Percentiles rank a stretch among this genome's conserved stretches.
Conservation (phyloP, 2,113 vertebrate species). For the Dunckerocampus dactyliophorus region DNA sequence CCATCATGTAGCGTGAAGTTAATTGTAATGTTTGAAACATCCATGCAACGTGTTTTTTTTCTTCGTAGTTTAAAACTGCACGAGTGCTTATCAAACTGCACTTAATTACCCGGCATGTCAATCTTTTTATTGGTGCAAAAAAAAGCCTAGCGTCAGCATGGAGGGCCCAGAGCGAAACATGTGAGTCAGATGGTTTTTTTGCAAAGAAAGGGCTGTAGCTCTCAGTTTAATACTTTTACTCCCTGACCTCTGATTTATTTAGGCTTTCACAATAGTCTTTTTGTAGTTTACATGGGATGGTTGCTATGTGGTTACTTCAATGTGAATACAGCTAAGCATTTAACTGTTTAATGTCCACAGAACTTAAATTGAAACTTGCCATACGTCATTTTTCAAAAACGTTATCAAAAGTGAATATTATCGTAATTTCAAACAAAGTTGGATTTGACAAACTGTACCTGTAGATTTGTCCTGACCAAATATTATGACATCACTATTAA, state of each 20-base stretch:
- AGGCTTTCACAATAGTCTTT: neutral
- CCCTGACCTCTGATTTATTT: neutral
- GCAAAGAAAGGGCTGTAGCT: constrained; percentile 8
- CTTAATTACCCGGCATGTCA: neutral
- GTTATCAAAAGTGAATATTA: too few species aligned
- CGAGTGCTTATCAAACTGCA: neutral
- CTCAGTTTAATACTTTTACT: neutral
- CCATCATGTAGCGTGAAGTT: neutral
- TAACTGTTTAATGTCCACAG: neutral
- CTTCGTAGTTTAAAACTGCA: neutral
- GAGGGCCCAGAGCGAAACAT: constrained; percentile 24
- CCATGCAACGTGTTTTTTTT: neutral
- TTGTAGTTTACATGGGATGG: neutral
- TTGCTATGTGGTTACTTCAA: neutral
- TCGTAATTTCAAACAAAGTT: too few species aligned
- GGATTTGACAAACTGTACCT: too few species aligned
- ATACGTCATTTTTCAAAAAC: too few species aligned
- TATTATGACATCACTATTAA: too few species aligned
- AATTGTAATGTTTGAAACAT: neutral
- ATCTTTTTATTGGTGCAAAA: neutral
- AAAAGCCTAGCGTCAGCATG: neutral
- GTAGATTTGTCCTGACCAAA: too few species aligned
- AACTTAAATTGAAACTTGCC: neutral
- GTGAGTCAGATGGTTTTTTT: constrained; percentile 11
- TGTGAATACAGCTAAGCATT: neutral